phyloP scores from a whole-genome alignment of 2,113 vertebrate species.

The Zosterops borbonicus region DNA sequence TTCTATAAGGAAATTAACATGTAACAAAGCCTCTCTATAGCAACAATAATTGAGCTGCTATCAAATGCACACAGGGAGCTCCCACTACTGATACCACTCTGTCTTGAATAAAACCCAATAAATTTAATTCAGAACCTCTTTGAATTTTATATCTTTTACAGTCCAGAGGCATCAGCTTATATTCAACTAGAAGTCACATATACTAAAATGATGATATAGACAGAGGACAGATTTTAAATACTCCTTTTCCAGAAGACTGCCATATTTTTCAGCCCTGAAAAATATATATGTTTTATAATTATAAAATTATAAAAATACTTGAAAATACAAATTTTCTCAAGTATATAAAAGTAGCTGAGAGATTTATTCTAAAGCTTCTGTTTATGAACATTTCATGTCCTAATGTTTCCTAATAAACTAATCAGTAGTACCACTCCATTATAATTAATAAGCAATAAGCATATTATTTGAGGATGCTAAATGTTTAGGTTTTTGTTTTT shows the following conservation, averaged over 20 bases:
- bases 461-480: constrained; percentile 18
- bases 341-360: neutral
- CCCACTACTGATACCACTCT: neutral
- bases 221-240: neutral
- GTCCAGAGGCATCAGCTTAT: neutral
- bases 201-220: neutral
- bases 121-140: neutral
- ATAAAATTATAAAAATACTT: no score
- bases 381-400: constrained; percentile 8
- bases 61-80: neutral
- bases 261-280: neutral
- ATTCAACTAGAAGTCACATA: neutral
- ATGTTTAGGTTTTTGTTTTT: neutral
- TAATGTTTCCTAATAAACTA: constrained; percentile 18
- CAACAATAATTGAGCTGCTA: neutral
- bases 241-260: neutral
- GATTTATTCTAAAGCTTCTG: neutral
- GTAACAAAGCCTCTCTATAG: neutral
- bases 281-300: neutral
- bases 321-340: neutral
- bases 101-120: accelerated
- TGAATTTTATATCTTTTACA: neutral
- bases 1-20: neutral
- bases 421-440: constrained; percentile 4
- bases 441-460: constrained; percentile 49